Evolutionary conservation across 2,797 vertebrate species (phyloP).

Genomic region (Loris lydekkerianus): DNA sequence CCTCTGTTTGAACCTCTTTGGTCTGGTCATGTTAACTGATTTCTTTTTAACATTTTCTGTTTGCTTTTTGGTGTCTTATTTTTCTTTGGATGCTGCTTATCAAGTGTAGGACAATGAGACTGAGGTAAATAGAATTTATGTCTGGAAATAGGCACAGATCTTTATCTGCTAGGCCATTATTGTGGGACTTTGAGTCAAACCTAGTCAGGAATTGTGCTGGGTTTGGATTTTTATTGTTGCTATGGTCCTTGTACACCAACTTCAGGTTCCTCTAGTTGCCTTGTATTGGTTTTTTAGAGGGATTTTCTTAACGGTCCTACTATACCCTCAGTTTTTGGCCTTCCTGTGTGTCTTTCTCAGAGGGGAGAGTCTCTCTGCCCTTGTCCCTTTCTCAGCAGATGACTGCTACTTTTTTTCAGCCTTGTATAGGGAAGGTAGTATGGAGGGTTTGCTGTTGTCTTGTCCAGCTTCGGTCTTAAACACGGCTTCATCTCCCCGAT

Average conservation of each 20-base stretch:
- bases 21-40: neutral
- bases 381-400: neutral
- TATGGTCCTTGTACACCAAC: neutral
- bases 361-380: neutral
- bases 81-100: neutral
- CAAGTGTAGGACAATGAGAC: neutral
- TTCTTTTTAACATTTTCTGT: neutral
- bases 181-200: neutral
- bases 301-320: neutral
- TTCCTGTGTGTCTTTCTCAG: neutral
- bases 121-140: conserved; percentile 23
- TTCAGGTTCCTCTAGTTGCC: neutral
- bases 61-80: conserved; percentile 17
- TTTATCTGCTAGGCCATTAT: neutral
- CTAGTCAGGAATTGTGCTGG: neutral
- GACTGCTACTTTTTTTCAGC: neutral
- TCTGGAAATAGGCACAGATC: neutral
- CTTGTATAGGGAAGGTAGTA: neutral
- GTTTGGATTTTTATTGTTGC: conserved; percentile 40
- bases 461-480: neutral
- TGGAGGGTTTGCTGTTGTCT: neutral
- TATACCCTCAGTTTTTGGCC: neutral
- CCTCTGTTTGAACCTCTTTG: neutral
- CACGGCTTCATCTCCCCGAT: neutral
- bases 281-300: neutral